phyloP scores from a whole-genome alignment of 2,888 invertebrate genomes.

The Melanargia galathea region DNA sequence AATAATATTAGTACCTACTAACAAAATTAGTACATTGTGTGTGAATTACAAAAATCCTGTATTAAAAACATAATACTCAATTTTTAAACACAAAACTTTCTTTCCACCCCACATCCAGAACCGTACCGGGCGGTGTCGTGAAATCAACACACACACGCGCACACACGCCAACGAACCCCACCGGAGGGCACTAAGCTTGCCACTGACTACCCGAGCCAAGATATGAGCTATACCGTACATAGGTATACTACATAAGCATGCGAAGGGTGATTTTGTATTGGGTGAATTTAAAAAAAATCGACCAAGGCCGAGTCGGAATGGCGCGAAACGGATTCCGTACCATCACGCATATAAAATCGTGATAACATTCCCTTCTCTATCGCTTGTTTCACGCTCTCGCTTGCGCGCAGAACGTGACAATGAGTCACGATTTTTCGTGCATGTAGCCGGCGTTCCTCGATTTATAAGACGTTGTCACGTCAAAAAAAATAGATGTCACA shows the following conservation, averaged over 20 bases:
- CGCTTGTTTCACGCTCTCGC: no score
- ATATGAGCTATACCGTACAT: slow-evolving; percentile 37
- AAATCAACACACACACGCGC: slow-evolving; percentile 77
- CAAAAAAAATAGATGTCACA: no score
- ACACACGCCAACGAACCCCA: slow-evolving; percentile 49
- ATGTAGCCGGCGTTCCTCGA: no score
- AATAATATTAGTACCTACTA: no score
- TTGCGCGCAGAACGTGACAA: no score
- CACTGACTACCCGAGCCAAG: slow-evolving; percentile 65
- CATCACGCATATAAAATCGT: no score
- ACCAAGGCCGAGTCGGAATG: no score
- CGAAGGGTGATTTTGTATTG: slow-evolving; percentile 31
- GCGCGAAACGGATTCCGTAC: no score
- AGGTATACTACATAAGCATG: slow-evolving; percentile 27
- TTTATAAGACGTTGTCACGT: no score
- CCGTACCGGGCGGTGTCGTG: slow-evolving; percentile 68
- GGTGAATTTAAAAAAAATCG: slow-evolving; percentile 34
- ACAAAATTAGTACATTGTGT: no score
- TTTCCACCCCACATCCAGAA: slow-evolving; percentile 45
- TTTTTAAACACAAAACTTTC: slow-evolving; percentile 46
- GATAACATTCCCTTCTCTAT: no score
- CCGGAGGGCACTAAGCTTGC: slow-evolving; percentile 65
- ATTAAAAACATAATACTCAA: not conserved
- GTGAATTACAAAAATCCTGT: not conserved
- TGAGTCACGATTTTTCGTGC: no score